Evolutionary conservation across 2,113 vertebrate species (phyloP), one percentile per base, ranked within the genome.

Genomic region (Poeciliopsis prolifica): DNA sequence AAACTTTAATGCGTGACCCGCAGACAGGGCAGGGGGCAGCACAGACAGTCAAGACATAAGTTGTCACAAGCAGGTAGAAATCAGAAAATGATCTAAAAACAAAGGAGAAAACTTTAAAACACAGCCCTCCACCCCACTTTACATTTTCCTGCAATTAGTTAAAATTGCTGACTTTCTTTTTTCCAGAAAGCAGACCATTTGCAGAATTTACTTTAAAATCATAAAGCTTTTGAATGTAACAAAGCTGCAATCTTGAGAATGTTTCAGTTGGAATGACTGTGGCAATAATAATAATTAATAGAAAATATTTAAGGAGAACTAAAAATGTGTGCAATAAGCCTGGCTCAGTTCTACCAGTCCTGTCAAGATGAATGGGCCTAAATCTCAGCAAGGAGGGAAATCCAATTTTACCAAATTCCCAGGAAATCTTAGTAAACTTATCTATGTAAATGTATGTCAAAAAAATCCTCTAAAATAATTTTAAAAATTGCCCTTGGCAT

Each of bases 1-100:
- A 93, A 92, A 68, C 83, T 82, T 90, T 88, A 61, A 65, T 77
- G 75, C 79, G 71, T 83, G 74, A 78, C 74, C 37, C 1, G 2
- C 15, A 35, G 40, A 69, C 30, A 66, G 33, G 9, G 30, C 54
- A 44, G 63, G 22, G 26, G 61, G 60, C 11, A n/a, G 58, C 42
- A 48, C 48, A 86, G 84, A 86, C 80, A 63, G 61, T 71, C 22
- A 66, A 68, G 28, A 63, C 44, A 69, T 70, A 61, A 19, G 31
- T 64, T 14, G 68, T 68, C 4, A 28, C 9, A 62, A 65, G 5
- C 3, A 60, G 33, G 31, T 13, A 31, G 5, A 70, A 77, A 76
- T 75, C 71, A 73, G 74, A 72, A 83, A 81, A 82, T 13, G 8
- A 26, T 44, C 26, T 24, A 63, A 62, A 22, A 51, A 40, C 35